Evolutionary conservation across 2,888 invertebrate species (phyloP).

Genomic region (Xylota segnis): DNA sequence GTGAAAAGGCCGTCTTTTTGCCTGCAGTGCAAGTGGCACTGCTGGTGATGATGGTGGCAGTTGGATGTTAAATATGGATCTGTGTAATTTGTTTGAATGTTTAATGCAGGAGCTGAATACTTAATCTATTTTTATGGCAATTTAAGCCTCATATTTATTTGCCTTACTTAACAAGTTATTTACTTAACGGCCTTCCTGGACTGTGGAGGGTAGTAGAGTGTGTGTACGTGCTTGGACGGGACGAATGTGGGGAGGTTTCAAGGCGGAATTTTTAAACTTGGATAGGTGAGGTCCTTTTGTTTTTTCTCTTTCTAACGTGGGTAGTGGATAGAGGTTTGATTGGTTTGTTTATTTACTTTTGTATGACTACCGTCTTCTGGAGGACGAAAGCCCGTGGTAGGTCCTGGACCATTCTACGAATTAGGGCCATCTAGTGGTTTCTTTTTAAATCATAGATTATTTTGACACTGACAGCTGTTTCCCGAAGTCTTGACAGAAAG

Average conservation of each 20-base stretch:
- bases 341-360: no score
- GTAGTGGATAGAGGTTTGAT: no score
- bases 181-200: not conserved
- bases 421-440: no score
- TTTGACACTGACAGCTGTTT: no score
- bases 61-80: conserved; percentile 39
- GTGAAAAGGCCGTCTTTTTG: conserved; percentile 22
- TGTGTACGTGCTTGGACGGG: not conserved
- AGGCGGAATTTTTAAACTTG: not conserved
- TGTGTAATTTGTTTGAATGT: conserved; percentile 53
- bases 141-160: conserved; percentile 34
- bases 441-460: no score
- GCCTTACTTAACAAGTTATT: conserved; percentile 22
- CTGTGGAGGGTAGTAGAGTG: not conserved
- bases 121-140: conserved; percentile 40
- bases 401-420: no score
- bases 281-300: not conserved
- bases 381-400: no score
- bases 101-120: conserved; percentile 10
- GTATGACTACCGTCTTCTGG: no score
- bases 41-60: not conserved
- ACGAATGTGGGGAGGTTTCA: not conserved
- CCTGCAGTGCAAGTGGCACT: conserved; percentile 30
- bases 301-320: no score
- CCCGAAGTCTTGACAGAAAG: no score